A percentile compares a stretch with the other conserved stretches of the same genome.
These are phyloP conservation scores for Selenia dentaria DNA, from an alignment of 2,888 invertebrate genomes.

Conservation along the genomic window DNA sequence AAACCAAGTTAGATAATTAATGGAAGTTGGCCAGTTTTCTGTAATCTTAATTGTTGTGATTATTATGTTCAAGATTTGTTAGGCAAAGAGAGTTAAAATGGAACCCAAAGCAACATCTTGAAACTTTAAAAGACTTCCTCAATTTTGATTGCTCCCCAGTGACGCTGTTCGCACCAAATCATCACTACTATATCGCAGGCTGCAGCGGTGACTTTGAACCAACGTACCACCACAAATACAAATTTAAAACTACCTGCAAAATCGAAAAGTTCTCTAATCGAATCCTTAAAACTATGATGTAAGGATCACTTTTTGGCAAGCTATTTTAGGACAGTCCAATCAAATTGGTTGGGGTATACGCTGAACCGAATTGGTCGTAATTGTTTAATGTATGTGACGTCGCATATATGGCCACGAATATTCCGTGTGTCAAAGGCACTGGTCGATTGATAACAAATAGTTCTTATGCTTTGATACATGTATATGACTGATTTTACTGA, in stretches of 20 bases:
- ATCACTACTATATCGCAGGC: slow-evolving; percentile 22
- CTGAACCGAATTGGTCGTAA: slow-evolving; percentile 62
- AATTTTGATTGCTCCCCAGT: slow-evolving; percentile 28
- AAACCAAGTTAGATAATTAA: no score
- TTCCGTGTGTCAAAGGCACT: slow-evolving; percentile 21
- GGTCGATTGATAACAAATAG: slow-evolving; percentile 39
- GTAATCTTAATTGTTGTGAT: no score
- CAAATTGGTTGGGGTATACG: slow-evolving; percentile 49
- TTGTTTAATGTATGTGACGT: slow-evolving; percentile 67
- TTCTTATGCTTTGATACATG: not conserved
- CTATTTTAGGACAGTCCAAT: slow-evolving; percentile 21
- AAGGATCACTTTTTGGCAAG: not conserved
- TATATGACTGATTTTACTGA: no score
- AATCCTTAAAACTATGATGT: not conserved
- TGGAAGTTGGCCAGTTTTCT: no score
- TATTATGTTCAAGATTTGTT: no score
- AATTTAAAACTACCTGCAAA: slow-evolving; percentile 2
- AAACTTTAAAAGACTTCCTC: slow-evolving; percentile 29
- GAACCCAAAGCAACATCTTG: slow-evolving; percentile 9
- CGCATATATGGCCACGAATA: slow-evolving; percentile 6
- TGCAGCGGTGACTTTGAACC: slow-evolving; percentile 71
- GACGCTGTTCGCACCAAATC: slow-evolving; percentile 35
- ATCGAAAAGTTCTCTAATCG: not conserved
- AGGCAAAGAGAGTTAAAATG: not conserved
- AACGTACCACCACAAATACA: slow-evolving; percentile 10